A percentile compares a stretch with the other conserved stretches of the same genome.
Conservation (phyloP, 2,113 vertebrate genomes). For the Microtus ochrogaster region DNA sequence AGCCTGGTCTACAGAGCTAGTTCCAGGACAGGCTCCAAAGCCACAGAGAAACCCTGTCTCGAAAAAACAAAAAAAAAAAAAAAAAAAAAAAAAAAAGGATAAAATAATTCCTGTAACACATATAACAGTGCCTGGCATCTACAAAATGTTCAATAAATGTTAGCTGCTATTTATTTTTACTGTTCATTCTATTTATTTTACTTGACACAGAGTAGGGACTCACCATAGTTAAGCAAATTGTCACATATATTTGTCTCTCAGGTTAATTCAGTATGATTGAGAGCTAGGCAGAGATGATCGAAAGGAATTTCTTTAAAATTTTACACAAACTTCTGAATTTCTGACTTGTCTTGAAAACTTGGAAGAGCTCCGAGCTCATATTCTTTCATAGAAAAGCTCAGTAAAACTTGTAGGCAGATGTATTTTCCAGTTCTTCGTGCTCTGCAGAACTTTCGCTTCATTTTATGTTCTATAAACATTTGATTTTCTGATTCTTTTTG, state of each 20-base stretch:
- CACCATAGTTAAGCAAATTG: neutral
- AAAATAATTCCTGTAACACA: slow-evolving; percentile 17
- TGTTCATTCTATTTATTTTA: slow-evolving; percentile 42
- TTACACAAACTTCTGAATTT: slow-evolving; percentile 45
- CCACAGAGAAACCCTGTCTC: too few relatives aligned
- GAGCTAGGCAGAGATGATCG: neutral
- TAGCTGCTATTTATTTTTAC: slow-evolving; percentile 44
- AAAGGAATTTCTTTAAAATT: slow-evolving; percentile 33
- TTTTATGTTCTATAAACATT: slow-evolving; percentile 45
- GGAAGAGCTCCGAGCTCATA: slow-evolving; percentile 35
- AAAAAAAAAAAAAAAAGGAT: too few relatives aligned
- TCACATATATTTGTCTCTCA: slow-evolving; percentile 35
- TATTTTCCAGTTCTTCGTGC: slow-evolving; percentile 14
- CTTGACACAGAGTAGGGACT: neutral
- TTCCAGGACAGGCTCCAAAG: too few relatives aligned
- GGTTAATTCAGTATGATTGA: neutral
- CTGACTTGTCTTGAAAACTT: slow-evolving; percentile 59
- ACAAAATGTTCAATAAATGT: slow-evolving; percentile 47
- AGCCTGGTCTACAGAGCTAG: too few relatives aligned
- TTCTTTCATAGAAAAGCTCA: slow-evolving; percentile 22
- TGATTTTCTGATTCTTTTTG: slow-evolving; percentile 54
- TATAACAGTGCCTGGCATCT: slow-evolving; percentile 5
- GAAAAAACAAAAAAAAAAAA: too few relatives aligned
- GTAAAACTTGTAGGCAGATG: neutral
- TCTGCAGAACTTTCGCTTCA: slow-evolving; percentile 33